Evolutionary conservation across 2,113 vertebrate species (phyloP), one percentile per base, ranked within the genome.

Genomic region (Labeo catla): DNA sequence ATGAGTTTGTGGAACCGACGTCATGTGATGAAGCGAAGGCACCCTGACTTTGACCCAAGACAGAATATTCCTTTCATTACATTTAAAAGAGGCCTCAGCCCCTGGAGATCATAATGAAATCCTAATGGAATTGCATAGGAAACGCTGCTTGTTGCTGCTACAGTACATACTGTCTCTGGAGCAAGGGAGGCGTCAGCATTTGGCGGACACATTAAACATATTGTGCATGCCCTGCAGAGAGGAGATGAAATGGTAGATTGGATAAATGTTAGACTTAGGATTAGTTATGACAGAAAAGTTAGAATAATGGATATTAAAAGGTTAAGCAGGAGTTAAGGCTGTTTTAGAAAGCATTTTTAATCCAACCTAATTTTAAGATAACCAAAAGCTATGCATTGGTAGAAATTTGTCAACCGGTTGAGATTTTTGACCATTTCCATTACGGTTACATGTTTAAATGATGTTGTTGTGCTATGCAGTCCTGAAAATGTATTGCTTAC

Each of bases 51-150:
- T 94, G 92, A 93, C 91, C 91, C 90, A 83, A 70, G 74, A 90
- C 85, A 87, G 88, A 91, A 91, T 88, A 91, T 89, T 92, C 85
- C 87, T 91, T 92, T 93, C 93, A 94, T 93, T 92, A 93, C 90
- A 93, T 92, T 94, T 93, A 93, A 93, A 94, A 91, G 70, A 90
- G 87, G 87, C 84, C 63, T 81, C 84, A 74, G 81, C 66, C 52
- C 45, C 13, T 36, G 63, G 70, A 78, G 86, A 91, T 93, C 49
- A 94, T 93, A 94, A 95, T 94, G 93, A 94, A 94, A 95, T 90
- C 87, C 90, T 94, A 93, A 94, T 94, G 94, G 90, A 94, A 95
- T 93, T 94, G 90, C 92, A 93, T 91, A 92, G 91, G 91, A 93
- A 94, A 92, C 90, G 91, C 91, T 90, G 92, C 92, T 90, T 90